Conservation (phyloP, 2,888 invertebrate species). For the Lepidocyrtoides sp. region DNA sequence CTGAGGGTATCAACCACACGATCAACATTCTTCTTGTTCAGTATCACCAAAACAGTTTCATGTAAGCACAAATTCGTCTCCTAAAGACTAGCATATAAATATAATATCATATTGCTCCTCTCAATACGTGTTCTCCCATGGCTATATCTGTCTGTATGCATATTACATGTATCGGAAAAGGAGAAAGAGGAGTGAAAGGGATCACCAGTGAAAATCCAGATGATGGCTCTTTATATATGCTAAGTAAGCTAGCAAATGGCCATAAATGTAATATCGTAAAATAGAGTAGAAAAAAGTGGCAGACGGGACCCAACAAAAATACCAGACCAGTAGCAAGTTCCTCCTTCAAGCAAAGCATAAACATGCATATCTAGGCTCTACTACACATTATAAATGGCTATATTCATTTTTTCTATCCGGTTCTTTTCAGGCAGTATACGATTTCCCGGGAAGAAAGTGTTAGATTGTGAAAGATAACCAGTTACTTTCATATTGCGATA, state of each 20-base stretch:
- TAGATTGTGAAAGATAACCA: slow-evolving; percentile 59
- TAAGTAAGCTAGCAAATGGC: slow-evolving; percentile 66
- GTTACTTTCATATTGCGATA: background rate
- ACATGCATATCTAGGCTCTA: background rate
- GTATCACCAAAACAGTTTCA: background rate
- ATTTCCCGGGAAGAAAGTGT: slow-evolving; percentile 3
- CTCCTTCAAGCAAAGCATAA: background rate
- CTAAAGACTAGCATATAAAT: background rate
- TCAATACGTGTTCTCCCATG: background rate
- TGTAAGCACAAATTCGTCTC: slow-evolving; percentile 7
- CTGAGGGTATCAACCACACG: slow-evolving; percentile 20
- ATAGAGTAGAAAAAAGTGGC: slow-evolving; percentile 70
- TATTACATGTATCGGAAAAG: background rate
- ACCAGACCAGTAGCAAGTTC: background rate
- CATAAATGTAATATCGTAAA: slow-evolving; percentile 76
- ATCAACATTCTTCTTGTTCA: background rate
- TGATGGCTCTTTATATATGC: slow-evolving; percentile 75
- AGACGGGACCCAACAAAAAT: slow-evolving; percentile 59
- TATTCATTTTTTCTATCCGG: background rate
- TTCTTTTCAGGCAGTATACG: background rate
- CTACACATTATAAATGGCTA: slow-evolving; percentile 4
- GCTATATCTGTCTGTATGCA: too few species aligned
- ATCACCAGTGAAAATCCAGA: slow-evolving; percentile 74
- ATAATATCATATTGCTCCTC: background rate
- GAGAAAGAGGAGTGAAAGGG: slow-evolving; percentile 19